A percentile compares a stretch with the other conserved stretches of the same genome.
phyloP scores from a whole-genome alignment of 92 coral and sea anemone species.

The Zoanthus gigantus region DNA sequence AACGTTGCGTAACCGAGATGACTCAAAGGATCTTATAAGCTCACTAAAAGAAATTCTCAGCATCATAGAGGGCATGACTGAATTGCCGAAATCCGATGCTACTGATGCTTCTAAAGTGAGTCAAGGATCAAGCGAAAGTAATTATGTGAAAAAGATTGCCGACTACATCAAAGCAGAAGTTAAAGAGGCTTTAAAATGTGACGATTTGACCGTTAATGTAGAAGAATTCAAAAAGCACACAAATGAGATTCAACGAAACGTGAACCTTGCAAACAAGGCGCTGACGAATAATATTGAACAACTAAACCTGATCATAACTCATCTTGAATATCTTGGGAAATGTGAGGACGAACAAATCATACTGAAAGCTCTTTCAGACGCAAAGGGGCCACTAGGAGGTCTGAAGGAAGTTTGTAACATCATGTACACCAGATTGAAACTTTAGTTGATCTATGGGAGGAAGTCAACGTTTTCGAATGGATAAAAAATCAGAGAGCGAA shows the following conservation, averaged over 20 bases:
- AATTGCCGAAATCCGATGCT: neutral
- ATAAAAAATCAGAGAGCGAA: too few relatives aligned
- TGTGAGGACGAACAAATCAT: neutral
- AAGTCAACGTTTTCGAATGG: too few relatives aligned
- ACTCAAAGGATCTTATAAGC: neutral
- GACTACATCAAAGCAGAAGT: conserved; percentile 1
- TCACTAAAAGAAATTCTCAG: neutral
- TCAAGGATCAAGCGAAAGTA: neutral
- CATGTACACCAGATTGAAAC: neutral
- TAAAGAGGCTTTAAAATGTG: neutral
- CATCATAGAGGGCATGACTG: neutral
- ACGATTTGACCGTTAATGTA: conserved; percentile 22
- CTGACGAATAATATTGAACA: neutral
- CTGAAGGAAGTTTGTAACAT: neutral
- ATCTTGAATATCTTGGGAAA: neutral
- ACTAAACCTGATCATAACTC: neutral
- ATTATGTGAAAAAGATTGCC: neutral
- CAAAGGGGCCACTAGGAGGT: neutral
- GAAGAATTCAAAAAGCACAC: conserved; percentile 21
- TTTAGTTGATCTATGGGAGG: neutral
- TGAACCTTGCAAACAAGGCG: neutral
- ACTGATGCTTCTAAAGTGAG: neutral
- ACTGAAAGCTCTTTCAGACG: conserved; percentile 3
- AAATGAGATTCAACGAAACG: neutral
- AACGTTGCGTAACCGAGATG: neutral